These are phyloP conservation scores for Augochlora pura DNA, from an alignment of 1,140 invertebrate genomes.

Conservation along the genomic window DNA sequence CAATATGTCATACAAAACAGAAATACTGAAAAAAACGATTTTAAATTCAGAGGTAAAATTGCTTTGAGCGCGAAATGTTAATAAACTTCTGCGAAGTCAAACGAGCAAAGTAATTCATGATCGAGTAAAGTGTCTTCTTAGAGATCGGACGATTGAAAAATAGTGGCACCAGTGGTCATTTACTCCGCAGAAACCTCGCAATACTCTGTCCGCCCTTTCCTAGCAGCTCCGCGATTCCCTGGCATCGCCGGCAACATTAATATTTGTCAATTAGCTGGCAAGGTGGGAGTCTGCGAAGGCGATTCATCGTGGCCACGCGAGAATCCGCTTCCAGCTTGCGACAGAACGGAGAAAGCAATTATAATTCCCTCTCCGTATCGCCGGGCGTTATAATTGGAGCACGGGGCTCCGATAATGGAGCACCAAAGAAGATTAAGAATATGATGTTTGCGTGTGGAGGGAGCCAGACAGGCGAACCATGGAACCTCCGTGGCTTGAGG, in stretches of 20 bases:
- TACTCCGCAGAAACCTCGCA: too few species aligned
- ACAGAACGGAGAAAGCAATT: conserved; percentile 69
- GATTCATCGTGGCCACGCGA: conserved; percentile 44
- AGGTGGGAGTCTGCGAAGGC: neutral
- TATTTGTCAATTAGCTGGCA: conserved; percentile 61
- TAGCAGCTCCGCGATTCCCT: conserved; percentile 20
- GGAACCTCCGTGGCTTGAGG: neutral
- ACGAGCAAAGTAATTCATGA: too few species aligned
- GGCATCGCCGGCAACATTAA: conserved; percentile 51
- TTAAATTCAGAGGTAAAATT: too few species aligned
- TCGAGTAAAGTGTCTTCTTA: too few species aligned
- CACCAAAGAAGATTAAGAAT: conserved; percentile 79
- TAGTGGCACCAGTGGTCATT: too few species aligned
- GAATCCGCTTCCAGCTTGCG: conserved; percentile 22
- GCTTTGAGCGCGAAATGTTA: too few species aligned
- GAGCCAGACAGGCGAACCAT: conserved; percentile 11
- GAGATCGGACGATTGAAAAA: too few species aligned
- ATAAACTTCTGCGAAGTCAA: too few species aligned
- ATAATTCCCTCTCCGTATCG: conserved; percentile 73
- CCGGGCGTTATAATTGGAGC: conserved; percentile 76
- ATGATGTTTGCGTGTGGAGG: conserved; percentile 53
- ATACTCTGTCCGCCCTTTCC: too few species aligned
- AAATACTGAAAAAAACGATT: too few species aligned
- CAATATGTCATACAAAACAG: too few species aligned
- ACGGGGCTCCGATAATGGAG: conserved; percentile 74